Evolutionary conservation across 2,113 vertebrate genomes (phyloP).

Genomic region (Nettapus auritus): DNA sequence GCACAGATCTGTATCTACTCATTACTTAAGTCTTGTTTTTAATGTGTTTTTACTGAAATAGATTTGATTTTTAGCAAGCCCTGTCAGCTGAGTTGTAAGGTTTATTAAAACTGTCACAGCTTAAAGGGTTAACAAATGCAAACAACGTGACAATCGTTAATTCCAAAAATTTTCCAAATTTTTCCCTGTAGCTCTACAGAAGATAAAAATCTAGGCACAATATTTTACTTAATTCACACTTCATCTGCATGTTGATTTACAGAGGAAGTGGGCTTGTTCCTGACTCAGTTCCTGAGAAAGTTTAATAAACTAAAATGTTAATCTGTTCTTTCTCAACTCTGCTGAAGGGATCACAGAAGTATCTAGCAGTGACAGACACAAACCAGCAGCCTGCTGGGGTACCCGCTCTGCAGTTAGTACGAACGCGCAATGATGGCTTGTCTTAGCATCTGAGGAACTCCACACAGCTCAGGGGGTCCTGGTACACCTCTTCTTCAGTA

Average conservation of each 20-base stretch:
- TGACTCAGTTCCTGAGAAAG: conserved; percentile 55
- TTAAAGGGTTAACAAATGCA: background rate
- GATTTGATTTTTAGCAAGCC: background rate
- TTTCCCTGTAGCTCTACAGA: background rate
- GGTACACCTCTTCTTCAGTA: conserved; percentile 21
- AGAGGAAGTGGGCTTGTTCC: conserved; percentile 37
- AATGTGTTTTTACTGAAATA: background rate
- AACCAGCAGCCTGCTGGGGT: background rate
- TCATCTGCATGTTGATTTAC: background rate
- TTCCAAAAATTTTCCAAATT: background rate
- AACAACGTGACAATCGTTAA: background rate
- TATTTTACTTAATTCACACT: background rate
- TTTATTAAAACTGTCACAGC: background rate
- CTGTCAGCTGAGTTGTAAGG: background rate
- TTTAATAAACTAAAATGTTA: conserved; percentile 58
- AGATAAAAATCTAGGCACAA: background rate
- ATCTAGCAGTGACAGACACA: conserved; percentile 41
- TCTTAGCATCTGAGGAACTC: background rate
- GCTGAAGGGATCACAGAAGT: conserved; percentile 39
- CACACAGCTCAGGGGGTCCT: background rate
- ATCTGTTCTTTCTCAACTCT: conserved; percentile 72
- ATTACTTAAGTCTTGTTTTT: background rate
- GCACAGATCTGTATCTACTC: background rate
- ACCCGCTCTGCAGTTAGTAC: background rate
- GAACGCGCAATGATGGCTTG: background rate